These are phyloP conservation scores for Myripristis jacobus DNA, from an alignment of 2,797 vertebrate genomes.

Conservation along the genomic window DNA sequence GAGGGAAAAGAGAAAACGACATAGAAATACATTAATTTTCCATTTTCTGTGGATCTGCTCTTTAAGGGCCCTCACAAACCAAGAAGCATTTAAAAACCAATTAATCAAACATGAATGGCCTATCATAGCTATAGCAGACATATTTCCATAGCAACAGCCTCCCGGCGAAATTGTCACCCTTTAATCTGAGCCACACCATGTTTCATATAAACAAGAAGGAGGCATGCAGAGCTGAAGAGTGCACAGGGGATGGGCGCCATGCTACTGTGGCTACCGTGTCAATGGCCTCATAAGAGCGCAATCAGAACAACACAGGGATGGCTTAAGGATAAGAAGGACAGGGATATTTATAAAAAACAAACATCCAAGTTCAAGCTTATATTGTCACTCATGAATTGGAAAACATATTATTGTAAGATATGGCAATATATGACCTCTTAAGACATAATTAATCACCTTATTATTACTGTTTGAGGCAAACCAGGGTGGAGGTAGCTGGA, in stretches of 20 bases:
- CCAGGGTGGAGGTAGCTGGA: background rate
- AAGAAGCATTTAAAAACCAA: slow-evolving; percentile 88
- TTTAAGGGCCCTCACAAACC: slow-evolving; percentile 85
- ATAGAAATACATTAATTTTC: slow-evolving; percentile 85
- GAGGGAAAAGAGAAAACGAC: slow-evolving; percentile 53
- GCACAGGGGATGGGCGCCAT: slow-evolving; percentile 28
- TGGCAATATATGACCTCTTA: background rate
- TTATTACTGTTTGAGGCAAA: too few relatives aligned
- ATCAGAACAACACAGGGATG: background rate
- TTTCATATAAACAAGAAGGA: slow-evolving; percentile 84
- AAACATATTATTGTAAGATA: background rate
- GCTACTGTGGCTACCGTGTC: slow-evolving; percentile 27
- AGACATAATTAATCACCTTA: background rate
- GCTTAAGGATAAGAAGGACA: background rate
- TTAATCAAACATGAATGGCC: slow-evolving; percentile 90
- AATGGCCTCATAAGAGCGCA: background rate
- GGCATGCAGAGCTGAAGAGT: slow-evolving; percentile 51
- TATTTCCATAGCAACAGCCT: slow-evolving; percentile 88
- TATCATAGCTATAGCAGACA: slow-evolving; percentile 85
- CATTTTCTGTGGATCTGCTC: slow-evolving; percentile 84
- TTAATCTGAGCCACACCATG: slow-evolving; percentile 82
- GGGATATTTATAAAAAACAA: background rate
- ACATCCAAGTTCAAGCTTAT: background rate
- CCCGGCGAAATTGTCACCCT: slow-evolving; percentile 83
- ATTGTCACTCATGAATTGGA: background rate